Percentiles rank a stretch among this genome's conserved stretches.
phyloP scores from a whole-genome alignment of 2,888 invertebrate species.

The Lycia hirtaria region DNA sequence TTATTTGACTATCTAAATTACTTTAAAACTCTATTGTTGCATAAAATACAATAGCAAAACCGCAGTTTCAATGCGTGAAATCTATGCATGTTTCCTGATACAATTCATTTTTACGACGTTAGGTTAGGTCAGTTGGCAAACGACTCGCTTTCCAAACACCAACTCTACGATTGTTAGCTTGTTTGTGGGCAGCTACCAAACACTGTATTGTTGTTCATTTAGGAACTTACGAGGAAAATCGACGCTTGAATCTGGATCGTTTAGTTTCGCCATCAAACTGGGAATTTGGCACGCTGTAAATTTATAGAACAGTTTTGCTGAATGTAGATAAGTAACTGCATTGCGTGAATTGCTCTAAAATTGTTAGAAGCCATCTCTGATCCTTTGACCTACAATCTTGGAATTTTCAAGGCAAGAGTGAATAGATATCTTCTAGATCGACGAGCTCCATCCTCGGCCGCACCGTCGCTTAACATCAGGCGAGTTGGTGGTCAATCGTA shows the following conservation, averaged over 20 bases:
- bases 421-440: no score
- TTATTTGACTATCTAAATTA: background rate
- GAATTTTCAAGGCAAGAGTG: no score
- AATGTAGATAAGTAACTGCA: no score
- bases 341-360: no score
- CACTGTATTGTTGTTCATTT: slow-evolving; percentile 26
- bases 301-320: no score
- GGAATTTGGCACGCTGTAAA: background rate
- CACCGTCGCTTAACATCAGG: no score
- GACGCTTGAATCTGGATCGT: background rate
- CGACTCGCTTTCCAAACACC: slow-evolving; percentile 15
- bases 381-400: no score
- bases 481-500: no score
- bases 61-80: slow-evolving; percentile 35
- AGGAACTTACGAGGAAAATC: slow-evolving; percentile 14
- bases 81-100: slow-evolving; percentile 59
- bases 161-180: slow-evolving; percentile 32
- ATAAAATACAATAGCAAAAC: slow-evolving; percentile 9
- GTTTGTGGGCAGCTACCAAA: slow-evolving; percentile 35
- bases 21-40: background rate
- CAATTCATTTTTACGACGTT: slow-evolving; percentile 72
- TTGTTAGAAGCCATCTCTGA: no score
- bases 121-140: slow-evolving; percentile 45
- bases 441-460: no score
- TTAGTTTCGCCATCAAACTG: slow-evolving; percentile 11